phyloP scores from a whole-genome alignment of 2,113 vertebrate genomes.

The Spilogale gracilis region DNA sequence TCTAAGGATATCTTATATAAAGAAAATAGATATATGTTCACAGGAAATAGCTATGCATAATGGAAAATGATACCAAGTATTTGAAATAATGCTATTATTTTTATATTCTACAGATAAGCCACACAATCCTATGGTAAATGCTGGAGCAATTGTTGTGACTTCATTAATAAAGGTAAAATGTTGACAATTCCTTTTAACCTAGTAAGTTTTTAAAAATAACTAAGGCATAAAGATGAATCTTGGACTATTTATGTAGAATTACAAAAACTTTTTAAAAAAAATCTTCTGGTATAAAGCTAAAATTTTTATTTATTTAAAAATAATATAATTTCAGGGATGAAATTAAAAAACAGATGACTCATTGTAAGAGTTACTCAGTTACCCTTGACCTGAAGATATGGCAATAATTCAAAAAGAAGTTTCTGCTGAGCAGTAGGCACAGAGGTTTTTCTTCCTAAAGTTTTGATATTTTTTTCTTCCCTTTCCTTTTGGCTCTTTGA shows the following conservation, averaged over 20 bases:
- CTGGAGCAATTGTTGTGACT: conserved; percentile 98
- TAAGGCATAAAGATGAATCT: conserved; percentile 49
- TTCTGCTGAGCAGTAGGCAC: conserved; percentile 50
- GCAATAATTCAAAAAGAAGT: conserved; percentile 55
- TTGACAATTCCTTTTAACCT: conserved; percentile 82
- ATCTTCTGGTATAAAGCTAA: conserved; percentile 17
- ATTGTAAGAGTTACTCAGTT: conserved; percentile 38
- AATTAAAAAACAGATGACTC: conserved; percentile 70
- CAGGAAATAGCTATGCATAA: not conserved
- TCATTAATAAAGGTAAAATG: conserved; percentile 98
- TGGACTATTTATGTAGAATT: conserved; percentile 56
- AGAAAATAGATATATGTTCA: not conserved
- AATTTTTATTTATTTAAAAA: conserved; percentile 32
- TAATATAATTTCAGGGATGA: conserved; percentile 42
- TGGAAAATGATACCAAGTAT: conserved; percentile 34
- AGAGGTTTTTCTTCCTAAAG: conserved; percentile 51
- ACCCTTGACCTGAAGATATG: conserved; percentile 59
- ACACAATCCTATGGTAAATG: conserved; percentile 99
- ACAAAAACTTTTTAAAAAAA: conserved; percentile 57
- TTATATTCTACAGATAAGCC: conserved; percentile 94
- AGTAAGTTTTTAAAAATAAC: conserved; percentile 54
- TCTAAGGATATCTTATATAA: not conserved
- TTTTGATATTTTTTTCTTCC: conserved; percentile 34
- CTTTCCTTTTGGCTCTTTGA: conserved; percentile 58
- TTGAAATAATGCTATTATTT: not conserved